Percentiles rank a stretch among this genome's conserved stretches.
phyloP scores from a whole-genome alignment of 2,113 vertebrate species.

The Microcebus jonahi region DNA sequence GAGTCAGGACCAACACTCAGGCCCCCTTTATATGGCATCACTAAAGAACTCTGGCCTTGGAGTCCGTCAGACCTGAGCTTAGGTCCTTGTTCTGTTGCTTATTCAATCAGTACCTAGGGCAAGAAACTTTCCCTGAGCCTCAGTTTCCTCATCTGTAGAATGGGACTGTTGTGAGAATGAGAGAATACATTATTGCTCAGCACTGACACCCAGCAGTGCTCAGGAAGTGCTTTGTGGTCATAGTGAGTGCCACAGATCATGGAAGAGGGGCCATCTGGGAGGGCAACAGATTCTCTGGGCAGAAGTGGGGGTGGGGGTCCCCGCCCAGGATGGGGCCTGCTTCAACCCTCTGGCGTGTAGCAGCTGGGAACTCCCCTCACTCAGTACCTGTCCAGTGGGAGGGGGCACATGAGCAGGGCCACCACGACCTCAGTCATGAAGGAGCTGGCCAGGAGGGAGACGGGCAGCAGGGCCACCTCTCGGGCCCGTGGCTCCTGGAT shows the following conservation, averaged over 20 bases:
- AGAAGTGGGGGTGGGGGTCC: background rate
- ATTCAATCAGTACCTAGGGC: background rate
- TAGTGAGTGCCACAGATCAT: background rate
- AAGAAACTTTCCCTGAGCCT: background rate
- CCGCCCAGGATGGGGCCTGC: accelerated
- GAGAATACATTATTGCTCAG: background rate
- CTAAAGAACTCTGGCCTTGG: background rate
- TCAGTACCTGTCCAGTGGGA: slow-evolving; percentile 79
- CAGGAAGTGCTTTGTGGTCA: background rate
- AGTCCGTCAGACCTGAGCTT: background rate
- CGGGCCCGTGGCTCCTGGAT: slow-evolving; percentile 66
- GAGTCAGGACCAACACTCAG: background rate
- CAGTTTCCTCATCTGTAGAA: background rate
- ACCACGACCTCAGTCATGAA: slow-evolving; percentile 78
- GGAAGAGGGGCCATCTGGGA: background rate
- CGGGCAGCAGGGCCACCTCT: slow-evolving; percentile 62
- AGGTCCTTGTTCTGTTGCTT: background rate
- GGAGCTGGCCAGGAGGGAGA: slow-evolving; percentile 75
- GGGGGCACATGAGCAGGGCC: slow-evolving; percentile 78
- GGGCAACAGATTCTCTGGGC: background rate
- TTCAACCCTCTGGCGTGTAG: background rate
- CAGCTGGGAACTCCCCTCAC: background rate
- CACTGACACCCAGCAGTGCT: background rate
- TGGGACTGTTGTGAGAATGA: background rate
- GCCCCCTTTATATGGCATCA: background rate